These are phyloP conservation scores for Hedychridium roseum DNA, from an alignment of 2,888 invertebrate species.

Conservation along the genomic window DNA sequence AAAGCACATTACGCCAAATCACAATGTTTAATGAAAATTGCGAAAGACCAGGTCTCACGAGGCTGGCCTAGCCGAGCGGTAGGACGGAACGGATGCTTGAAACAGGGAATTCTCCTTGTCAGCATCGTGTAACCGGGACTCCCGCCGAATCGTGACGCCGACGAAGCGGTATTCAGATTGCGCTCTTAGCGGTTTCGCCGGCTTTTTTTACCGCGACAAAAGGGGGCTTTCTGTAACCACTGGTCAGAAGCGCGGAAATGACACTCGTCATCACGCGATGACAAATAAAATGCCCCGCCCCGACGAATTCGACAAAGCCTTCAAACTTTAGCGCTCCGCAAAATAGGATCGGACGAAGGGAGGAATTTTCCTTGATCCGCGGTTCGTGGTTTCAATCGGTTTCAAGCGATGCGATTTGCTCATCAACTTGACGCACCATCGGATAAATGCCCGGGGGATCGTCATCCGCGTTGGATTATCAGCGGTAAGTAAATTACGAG, in stretches of 20 bases:
- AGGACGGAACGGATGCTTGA: background rate
- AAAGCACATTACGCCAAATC: conserved; percentile 61
- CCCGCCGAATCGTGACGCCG: conserved; percentile 59
- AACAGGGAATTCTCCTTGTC: background rate
- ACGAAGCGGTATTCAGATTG: conserved; percentile 64
- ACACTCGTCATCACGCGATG: no score
- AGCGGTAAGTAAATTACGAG: no score
- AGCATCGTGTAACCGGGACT: conserved; percentile 53
- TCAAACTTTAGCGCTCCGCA: no score
- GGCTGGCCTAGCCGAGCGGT: background rate
- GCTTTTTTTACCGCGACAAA: conserved; percentile 55
- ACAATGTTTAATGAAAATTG: conserved; percentile 64
- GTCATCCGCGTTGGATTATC: no score
- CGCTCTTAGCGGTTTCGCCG: conserved; percentile 63
- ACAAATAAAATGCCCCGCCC: no score
- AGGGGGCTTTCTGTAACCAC: conserved; percentile 53
- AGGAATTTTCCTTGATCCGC: no score
- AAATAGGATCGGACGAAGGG: no score
- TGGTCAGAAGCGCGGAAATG: conserved; percentile 47
- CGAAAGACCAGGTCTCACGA: conserved; percentile 10
- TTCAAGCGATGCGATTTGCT: no score
- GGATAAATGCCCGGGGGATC: no score
- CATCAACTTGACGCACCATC: no score
- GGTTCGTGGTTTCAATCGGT: no score
- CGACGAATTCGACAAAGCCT: no score